phyloP scores from a whole-genome alignment of 23 tunicate genomes.

The Oikopleura dioica region DNA sequence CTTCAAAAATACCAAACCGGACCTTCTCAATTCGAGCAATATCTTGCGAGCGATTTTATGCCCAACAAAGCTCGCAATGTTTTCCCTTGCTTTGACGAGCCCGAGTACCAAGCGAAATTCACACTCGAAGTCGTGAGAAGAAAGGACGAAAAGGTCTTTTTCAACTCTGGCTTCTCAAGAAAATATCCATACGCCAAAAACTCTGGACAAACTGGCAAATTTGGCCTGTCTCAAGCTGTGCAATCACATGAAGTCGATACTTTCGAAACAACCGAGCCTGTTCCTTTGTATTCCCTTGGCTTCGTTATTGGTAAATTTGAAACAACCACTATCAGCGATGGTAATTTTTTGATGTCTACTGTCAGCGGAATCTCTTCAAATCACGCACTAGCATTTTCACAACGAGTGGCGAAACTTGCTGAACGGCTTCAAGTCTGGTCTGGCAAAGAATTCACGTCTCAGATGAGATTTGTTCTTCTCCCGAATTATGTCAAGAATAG shows the following conservation, averaged over 20 bases:
- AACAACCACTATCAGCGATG: too few species aligned
- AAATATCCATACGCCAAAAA: background rate
- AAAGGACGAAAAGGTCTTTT: background rate
- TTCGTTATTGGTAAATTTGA: background rate
- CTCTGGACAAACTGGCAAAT: background rate
- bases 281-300: background rate
- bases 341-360: too few species aligned
- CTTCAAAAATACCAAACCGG: background rate
- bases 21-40: background rate
- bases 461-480: background rate
- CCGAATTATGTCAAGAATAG: background rate
- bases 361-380: too few species aligned
- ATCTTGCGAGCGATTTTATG: background rate
- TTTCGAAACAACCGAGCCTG: background rate
- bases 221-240: background rate
- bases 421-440: too few species aligned
- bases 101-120: background rate
- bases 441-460: too few species aligned
- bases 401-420: too few species aligned
- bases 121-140: background rate
- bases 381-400: too few species aligned
- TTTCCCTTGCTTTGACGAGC: constrained; percentile 4
- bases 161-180: background rate
- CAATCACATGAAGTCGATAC: background rate
- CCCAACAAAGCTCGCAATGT: background rate